Evolutionary conservation across 2,113 vertebrate genomes (phyloP).

Genomic region (Syrmaticus mikado): DNA sequence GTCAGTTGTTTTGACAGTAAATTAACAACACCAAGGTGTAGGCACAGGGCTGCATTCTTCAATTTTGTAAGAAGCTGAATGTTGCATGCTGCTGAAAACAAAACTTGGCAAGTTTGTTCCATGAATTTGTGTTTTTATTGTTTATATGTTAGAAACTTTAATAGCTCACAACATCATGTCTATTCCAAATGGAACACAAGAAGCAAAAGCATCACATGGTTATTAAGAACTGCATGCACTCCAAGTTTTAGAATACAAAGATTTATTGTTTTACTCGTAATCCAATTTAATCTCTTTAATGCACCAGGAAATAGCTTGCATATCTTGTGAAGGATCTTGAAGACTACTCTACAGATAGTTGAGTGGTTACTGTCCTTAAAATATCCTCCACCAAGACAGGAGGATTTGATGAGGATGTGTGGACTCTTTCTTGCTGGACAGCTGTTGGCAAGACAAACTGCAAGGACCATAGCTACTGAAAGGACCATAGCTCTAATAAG

Average conservation of each 20-base stretch:
- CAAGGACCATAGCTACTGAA: not conserved
- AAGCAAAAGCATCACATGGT: not conserved
- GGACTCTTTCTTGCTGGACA: not conserved
- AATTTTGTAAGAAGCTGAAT: not conserved
- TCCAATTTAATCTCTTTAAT: slow-evolving; percentile 28
- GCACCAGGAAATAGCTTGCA: slow-evolving; percentile 34
- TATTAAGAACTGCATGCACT: not conserved
- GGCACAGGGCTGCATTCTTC: not conserved
- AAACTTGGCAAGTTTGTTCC: not conserved
- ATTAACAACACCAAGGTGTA: not conserved
- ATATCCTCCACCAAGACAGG: not conserved
- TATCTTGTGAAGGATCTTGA: not conserved
- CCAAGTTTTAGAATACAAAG: slow-evolving; percentile 12
- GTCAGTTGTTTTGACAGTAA: not conserved
- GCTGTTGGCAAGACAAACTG: not conserved
- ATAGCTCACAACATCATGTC: not conserved
- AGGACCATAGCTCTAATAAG: not conserved
- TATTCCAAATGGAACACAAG: not conserved
- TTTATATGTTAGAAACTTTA: not conserved
- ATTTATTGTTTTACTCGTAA: slow-evolving; percentile 21
- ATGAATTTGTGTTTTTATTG: not conserved
- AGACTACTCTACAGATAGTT: not conserved
- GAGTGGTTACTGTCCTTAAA: not conserved
- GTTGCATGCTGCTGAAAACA: not conserved
- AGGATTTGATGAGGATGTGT: not conserved